Evolutionary conservation across 35 echinoderm and acorn worm species (phyloP).

Genomic region (Lytechinus variegatus): DNA sequence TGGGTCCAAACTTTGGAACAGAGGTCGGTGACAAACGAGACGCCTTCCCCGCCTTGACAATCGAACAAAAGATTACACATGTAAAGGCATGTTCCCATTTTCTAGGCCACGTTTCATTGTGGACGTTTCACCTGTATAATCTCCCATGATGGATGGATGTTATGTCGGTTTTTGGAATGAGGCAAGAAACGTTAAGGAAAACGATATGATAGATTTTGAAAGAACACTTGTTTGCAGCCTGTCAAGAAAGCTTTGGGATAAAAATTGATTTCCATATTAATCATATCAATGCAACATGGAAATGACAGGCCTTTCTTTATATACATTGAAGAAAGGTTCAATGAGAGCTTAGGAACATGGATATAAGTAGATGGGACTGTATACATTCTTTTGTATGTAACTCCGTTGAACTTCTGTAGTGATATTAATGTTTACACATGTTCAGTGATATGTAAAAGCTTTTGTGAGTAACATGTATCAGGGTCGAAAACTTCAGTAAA

Average conservation of each 20-base stretch:
- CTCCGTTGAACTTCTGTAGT: background rate
- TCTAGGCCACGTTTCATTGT: background rate
- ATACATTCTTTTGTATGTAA: background rate
- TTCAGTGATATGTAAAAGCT: background rate
- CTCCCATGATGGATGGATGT: background rate
- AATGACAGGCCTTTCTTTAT: background rate
- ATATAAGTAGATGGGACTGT: background rate
- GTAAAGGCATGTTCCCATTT: background rate
- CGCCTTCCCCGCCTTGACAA: background rate
- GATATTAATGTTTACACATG: background rate
- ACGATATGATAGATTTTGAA: background rate
- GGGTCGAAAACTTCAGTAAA: background rate
- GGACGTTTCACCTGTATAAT: background rate
- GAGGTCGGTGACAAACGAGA: background rate
- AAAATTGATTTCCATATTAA: background rate
- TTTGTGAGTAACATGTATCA: background rate
- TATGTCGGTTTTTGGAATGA: background rate
- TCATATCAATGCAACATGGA: background rate
- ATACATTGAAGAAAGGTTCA: background rate
- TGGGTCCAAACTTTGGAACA: background rate
- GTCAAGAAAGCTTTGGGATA: background rate
- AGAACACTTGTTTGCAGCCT: background rate
- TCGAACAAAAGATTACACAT: background rate
- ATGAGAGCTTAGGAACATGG: background rate
- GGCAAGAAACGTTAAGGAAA: background rate